Base-by-base conservation (phyloP, 2,888 invertebrate species). In the Tanypteryx hageni region DNA sequence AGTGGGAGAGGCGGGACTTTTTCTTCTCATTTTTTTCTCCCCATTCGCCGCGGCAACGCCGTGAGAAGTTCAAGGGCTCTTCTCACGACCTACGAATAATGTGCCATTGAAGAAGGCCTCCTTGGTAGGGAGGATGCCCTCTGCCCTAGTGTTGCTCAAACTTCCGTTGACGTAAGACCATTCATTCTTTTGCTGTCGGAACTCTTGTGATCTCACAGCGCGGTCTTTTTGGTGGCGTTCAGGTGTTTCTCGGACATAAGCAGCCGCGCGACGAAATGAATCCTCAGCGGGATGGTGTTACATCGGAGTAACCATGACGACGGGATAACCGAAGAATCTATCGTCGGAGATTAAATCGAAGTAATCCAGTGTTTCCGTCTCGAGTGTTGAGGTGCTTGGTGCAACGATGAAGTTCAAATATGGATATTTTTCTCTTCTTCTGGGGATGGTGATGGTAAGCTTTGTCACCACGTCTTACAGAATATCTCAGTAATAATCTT, bases 21-120 rank as follows among this genome's bases (percentile, higher is more conserved):
- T 89, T 89, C 11, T 11, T 61, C 44, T 86, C 31, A 31, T 61
- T 61, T 89, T 86, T 89, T 64, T 89, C 14, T n/a, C 89, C n/a
- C 61, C 68, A 31, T 64, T 89, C 64, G 64, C 61, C 16, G 89
- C 89, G 89, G 89, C 89, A 89, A 89, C 89, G 64, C 61, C 89
- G 89, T 89, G 11, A 44, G 64, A 89, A 64, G 61, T 89, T 64
- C 61, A 89, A 64, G 89, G 89, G 61, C 64, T 64, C 89, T 64
- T 44, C 89, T 27, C 44, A 44, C 89, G 68, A 89, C 89, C 64
- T 64, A 89, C 31, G 89, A 89, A 68, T 89, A 68, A 64, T 64
- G 89, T 89, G 89, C 89, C 89, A 89, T 89, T 89, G 89, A 89
- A 83, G 89, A 89, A 86, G 86, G 59, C 27, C 89, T 13, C 64